phyloP scores from a whole-genome alignment of 2,113 vertebrate species.

The Notechis scutatus region DNA sequence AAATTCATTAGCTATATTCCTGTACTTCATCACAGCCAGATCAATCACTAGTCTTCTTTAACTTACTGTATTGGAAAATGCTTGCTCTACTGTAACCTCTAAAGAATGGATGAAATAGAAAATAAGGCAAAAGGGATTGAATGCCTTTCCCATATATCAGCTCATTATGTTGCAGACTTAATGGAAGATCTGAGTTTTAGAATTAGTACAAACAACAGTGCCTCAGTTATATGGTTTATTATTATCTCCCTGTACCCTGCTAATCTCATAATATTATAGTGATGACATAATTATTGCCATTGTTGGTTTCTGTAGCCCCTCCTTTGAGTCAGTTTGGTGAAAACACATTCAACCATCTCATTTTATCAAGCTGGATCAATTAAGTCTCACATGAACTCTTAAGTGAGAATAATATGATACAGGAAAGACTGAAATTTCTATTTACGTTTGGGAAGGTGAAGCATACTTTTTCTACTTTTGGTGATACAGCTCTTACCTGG shows the following conservation, averaged over 20 bases:
- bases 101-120: neutral
- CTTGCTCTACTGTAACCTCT: neutral
- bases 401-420: neutral
- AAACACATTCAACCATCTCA: neutral
- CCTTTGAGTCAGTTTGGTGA: neutral
- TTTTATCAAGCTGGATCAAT: neutral
- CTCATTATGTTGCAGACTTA: neutral
- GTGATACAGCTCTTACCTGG: too few species aligned
- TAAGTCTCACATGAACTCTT: neutral
- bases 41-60: neutral
- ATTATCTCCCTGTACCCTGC: neutral
- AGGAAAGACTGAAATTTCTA: neutral
- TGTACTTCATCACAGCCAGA: neutral
- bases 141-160: neutral
- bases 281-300: neutral
- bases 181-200: neutral
- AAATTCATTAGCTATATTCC: neutral
- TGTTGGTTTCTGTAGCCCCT: neutral
- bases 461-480: neutral
- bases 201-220: neutral
- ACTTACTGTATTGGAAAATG: neutral
- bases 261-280: neutral
- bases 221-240: neutral
- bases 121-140: neutral
- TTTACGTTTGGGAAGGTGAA: neutral